Evolutionary conservation across 2,888 invertebrate species (phyloP).

Genomic region (Stenodera caucasica): DNA sequence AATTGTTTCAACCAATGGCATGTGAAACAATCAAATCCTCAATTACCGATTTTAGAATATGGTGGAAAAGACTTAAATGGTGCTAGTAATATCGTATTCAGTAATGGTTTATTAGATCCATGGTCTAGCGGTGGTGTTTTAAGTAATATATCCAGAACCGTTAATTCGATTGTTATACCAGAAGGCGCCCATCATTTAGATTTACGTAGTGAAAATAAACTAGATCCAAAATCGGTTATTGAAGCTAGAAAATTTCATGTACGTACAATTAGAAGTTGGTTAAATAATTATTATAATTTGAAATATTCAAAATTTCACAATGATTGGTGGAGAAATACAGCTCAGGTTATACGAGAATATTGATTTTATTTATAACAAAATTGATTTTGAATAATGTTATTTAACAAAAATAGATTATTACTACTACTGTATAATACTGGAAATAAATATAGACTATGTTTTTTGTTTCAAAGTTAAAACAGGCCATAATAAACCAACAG

Average conservation of each 20-base stretch:
- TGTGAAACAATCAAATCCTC: constrained; percentile 62
- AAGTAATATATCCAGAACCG: constrained; percentile 65
- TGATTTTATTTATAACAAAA: not conserved
- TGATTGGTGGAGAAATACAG: not conserved
- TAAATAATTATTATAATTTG: constrained; percentile 21
- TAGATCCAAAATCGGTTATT: constrained; percentile 69
- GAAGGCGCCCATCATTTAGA: constrained; percentile 88
- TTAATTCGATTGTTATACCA: constrained; percentile 73
- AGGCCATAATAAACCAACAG: constrained; percentile 74
- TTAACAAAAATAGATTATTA: constrained; percentile 1
- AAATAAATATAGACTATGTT: constrained; percentile 8
- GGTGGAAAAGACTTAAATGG: constrained; percentile 75
- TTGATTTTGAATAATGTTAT: not conserved
- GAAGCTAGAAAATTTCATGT: constrained; percentile 66
- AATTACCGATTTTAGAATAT: constrained; percentile 73
- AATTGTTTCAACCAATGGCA: constrained; percentile 72
- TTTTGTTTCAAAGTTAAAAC: constrained; percentile 58
- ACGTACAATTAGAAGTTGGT: constrained; percentile 65
- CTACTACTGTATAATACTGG: constrained; percentile 11
- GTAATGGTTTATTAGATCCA: constrained; percentile 84
- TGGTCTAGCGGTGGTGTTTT: constrained; percentile 87
- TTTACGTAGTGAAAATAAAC: constrained; percentile 65
- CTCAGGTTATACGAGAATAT: not conserved
- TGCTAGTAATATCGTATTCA: constrained; percentile 74
- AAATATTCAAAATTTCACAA: constrained; percentile 12